Evolutionary conservation across 2,888 invertebrate species (phyloP), one percentile per base, ranked within the genome.

Genomic region (Melolontha melolontha): DNA sequence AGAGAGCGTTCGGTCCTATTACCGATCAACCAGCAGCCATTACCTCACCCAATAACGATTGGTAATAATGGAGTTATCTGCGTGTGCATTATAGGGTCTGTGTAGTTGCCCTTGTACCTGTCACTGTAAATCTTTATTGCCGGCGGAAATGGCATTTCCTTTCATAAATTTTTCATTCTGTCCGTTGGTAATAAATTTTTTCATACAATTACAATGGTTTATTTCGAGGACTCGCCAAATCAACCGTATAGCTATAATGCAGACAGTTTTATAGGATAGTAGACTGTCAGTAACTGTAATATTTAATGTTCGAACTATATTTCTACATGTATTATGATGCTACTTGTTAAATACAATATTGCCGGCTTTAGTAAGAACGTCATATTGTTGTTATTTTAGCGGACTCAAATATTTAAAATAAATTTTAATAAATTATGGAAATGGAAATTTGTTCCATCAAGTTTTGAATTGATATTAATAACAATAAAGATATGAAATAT

Each of bases 121-220:
- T 50, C 50, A 27, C 50, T 27, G 12, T 44, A 50, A 50, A 50
- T 50, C 50, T 50, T n/a, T 8, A 50, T 50, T 17, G 22, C 22
- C 50, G 50, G 7, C 50, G 27, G 50, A 50, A 50, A 22, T 50
- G 27, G 16, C 11, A 50, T 50, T 50, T 22, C 27, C 50, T 22
- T 27, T 50, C 50, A 50, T 50, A 50, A 50, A 50, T 50, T 50
- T 50, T 50, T 17, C 50, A 50, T 16, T 22, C 27, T 22, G 17
- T 50, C 50, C n/a, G 50, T 27, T 1, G 27, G 50, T 27, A 27
- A 22, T 50, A 50, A 22, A 8, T 50, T 11, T 50, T 50, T 50
- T 50, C 17, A 22, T 22, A n/a, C 50, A 50, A 50, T 50, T 50
- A 50, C n/a, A 27, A 22, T 10, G 50, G 50, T 50, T 22, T 22